phyloP scores from a whole-genome alignment of 2,888 invertebrate genomes.

The Arctia plantaginis region DNA sequence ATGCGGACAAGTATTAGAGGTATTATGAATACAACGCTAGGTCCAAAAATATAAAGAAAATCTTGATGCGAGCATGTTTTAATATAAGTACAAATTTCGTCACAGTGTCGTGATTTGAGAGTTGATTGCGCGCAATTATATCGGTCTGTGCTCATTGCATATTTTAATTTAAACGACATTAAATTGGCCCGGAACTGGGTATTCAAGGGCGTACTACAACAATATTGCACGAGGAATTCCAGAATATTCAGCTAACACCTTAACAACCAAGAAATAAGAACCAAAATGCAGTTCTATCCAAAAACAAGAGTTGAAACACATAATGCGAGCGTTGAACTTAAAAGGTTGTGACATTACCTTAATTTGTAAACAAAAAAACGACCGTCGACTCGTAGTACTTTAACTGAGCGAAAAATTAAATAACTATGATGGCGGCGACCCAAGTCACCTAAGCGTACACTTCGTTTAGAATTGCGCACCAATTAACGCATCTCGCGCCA shows the following conservation, averaged over 20 bases:
- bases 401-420: conserved; percentile 71
- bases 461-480: conserved; percentile 61
- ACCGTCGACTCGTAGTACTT: conserved; percentile 66
- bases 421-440: conserved; percentile 56
- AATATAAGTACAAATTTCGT: conserved; percentile 28
- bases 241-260: conserved; percentile 66
- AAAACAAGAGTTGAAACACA: conserved; percentile 56
- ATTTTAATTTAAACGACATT: conserved; percentile 80
- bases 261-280: conserved; percentile 65
- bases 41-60: conserved; percentile 14
- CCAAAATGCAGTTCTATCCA: conserved; percentile 56
- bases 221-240: conserved; percentile 70
- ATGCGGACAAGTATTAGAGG: not conserved
- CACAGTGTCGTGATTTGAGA: conserved; percentile 64
- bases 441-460: conserved; percentile 45
- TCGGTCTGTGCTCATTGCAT: conserved; percentile 63
- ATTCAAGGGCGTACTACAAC: conserved; percentile 73
- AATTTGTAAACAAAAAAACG: conserved; percentile 84
- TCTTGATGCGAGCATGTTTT: not conserved
- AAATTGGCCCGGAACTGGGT: conserved; percentile 77
- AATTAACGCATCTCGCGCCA: conserved; percentile 60
- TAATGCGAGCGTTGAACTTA: conserved; percentile 82
- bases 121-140: conserved; percentile 65
- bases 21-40: conserved; percentile 37
- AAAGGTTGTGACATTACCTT: conserved; percentile 84